A percentile compares a stretch with the other conserved stretches of the same genome.
These are phyloP conservation scores for Gila robusta DNA, from an alignment of 2,797 vertebrate species.

Conservation along the genomic window DNA sequence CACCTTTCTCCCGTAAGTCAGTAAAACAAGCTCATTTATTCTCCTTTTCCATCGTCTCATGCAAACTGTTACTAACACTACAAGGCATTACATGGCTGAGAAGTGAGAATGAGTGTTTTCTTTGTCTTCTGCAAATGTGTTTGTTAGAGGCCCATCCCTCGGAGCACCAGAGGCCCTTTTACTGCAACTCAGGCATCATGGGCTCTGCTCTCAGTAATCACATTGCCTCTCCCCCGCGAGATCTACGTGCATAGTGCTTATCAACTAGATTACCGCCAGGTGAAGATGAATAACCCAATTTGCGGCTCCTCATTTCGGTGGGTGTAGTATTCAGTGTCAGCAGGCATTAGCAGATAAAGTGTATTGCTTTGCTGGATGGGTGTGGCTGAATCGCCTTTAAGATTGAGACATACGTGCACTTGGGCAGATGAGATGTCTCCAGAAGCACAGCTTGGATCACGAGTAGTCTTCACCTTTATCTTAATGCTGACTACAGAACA, in stretches of 20 bases:
- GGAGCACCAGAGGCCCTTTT: constrained; percentile 45
- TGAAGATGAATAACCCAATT: constrained; percentile 85
- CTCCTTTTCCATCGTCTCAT: constrained; percentile 76
- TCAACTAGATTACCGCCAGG: constrained; percentile 86
- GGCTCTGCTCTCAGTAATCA: constrained; percentile 76
- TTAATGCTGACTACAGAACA: constrained; percentile 19
- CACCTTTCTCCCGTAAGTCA: constrained; percentile 28
- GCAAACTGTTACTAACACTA: constrained; percentile 73
- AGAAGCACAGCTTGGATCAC: constrained; percentile 46
- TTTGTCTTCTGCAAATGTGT: constrained; percentile 50
- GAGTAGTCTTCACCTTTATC: constrained; percentile 23
- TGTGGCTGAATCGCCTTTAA: constrained; percentile 66
- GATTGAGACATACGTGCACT: constrained; percentile 50
- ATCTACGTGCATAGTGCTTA: constrained; percentile 88
- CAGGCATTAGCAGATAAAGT: constrained; percentile 74
- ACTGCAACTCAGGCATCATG: constrained; percentile 54
- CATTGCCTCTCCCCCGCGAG: constrained; percentile 81
- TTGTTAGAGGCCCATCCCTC: constrained; percentile 47
- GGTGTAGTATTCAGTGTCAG: constrained; percentile 84
- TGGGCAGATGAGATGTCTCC: constrained; percentile 40
- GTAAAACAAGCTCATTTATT: constrained; percentile 79
- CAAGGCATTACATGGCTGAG: constrained; percentile 48
- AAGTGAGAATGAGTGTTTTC: constrained; percentile 36
- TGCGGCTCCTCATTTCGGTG: constrained; percentile 81
- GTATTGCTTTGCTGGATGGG: constrained; percentile 73